A percentile compares a stretch with the other conserved stretches of the same genome.
These are phyloP conservation scores for Addax nasomaculatus DNA, from an alignment of 2,113 vertebrate species.

Conservation along the genomic window DNA sequence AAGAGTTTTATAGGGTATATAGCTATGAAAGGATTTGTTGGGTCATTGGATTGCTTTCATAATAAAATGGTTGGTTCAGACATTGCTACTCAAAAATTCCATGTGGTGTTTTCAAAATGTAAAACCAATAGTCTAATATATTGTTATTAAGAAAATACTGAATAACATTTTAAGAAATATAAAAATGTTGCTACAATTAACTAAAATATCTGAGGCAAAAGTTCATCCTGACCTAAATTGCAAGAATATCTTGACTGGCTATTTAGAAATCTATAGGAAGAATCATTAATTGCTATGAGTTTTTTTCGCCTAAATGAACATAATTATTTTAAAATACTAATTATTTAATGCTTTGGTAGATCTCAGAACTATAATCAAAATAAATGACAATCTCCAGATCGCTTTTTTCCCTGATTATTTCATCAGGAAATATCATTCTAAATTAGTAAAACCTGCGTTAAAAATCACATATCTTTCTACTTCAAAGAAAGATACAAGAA, in stretches of 20 bases:
- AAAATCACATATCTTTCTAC: background rate
- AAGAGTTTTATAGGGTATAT: background rate
- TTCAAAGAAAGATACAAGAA: background rate
- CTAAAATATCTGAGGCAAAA: slow-evolving; percentile 19
- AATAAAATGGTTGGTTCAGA: background rate
- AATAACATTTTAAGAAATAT: background rate
- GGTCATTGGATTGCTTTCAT: background rate
- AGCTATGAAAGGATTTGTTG: background rate
- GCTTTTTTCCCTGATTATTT: background rate
- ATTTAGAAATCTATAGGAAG: slow-evolving; percentile 68
- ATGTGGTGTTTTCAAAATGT: background rate
- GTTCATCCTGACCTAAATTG: slow-evolving; percentile 52
- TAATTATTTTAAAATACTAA: slow-evolving; percentile 70
- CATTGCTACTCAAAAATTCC: background rate
- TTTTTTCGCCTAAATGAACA: slow-evolving; percentile 65
- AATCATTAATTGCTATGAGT: slow-evolving; percentile 53
- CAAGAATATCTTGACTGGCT: slow-evolving; percentile 48
- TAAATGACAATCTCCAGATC: slow-evolving; percentile 49
- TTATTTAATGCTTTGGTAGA: slow-evolving; percentile 55
- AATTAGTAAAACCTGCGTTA: background rate
- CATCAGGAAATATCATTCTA: background rate
- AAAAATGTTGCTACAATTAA: background rate
- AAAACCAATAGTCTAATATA: background rate
- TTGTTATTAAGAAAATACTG: background rate
- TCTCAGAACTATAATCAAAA: slow-evolving; percentile 67